Evolutionary conservation across 2,797 vertebrate species (phyloP).

Genomic region (Poeciliopsis infans): DNA sequence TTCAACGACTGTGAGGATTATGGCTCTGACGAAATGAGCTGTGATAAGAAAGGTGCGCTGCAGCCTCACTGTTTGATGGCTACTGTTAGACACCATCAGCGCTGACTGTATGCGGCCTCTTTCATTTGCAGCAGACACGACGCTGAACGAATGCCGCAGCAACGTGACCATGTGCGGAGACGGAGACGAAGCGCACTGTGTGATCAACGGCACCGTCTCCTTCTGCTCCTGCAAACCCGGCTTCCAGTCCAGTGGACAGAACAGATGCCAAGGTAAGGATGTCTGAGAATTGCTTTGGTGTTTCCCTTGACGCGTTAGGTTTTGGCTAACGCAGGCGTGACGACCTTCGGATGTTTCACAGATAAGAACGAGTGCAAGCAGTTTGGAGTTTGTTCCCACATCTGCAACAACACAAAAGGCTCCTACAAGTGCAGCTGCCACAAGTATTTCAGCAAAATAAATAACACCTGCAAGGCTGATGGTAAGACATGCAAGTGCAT

Average conservation of each 20-base stretch:
- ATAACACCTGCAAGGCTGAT: constrained; percentile 94
- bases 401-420: constrained; percentile 97
- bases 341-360: constrained; percentile 57
- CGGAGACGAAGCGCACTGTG: constrained; percentile 89
- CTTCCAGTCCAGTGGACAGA: constrained; percentile 86
- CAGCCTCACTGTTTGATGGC: background rate
- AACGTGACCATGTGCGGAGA: constrained; percentile 88
- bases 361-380: constrained; percentile 91
- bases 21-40: constrained; percentile 86
- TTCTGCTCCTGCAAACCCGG: constrained; percentile 92
- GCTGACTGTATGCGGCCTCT: background rate
- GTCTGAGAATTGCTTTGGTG: background rate
- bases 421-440: constrained; percentile 91
- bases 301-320: background rate
- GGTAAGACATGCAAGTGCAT: constrained; percentile 70
- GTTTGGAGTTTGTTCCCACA: constrained; percentile 92
- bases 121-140: constrained; percentile 75
- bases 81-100: background rate
- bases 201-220: constrained; percentile 80
- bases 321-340: background rate
- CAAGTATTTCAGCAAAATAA: constrained; percentile 90
- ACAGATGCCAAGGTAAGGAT: constrained; percentile 88
- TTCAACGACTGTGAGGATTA: constrained; percentile 96
- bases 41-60: constrained; percentile 85
- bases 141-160: constrained; percentile 84